Percentiles rank a stretch among this genome's conserved stretches.
Evolutionary conservation across 2,797 vertebrate genomes (phyloP).

Genomic region (Sebastes cheni): DNA sequence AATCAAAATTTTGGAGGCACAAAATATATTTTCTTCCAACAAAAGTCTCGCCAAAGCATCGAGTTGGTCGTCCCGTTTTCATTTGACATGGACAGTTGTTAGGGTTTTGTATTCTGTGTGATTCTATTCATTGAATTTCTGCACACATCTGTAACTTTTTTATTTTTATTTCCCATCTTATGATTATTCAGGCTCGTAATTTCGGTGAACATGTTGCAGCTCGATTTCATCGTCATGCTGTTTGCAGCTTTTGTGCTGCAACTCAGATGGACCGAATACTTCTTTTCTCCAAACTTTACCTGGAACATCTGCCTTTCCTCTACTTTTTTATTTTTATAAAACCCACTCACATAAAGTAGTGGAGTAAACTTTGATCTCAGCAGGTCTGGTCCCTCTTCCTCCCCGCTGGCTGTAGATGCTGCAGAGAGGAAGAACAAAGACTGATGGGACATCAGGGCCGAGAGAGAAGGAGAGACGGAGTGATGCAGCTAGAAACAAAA

Average conservation of each 20-base stretch:
- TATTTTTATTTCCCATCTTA: neutral
- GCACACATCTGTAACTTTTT: neutral
- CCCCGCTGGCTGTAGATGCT: conserved; percentile 41
- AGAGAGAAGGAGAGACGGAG: too few relatives aligned
- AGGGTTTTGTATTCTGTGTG: too few relatives aligned
- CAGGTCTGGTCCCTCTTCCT: conserved; percentile 46
- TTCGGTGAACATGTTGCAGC: too few relatives aligned
- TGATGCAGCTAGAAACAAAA: neutral
- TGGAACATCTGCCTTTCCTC: neutral
- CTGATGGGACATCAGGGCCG: too few relatives aligned
- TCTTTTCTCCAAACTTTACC: neutral
- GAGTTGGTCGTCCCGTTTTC: neutral
- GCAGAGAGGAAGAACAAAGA: conserved; percentile 55
- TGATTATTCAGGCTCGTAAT: too few relatives aligned
- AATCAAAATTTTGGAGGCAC: too few relatives aligned
- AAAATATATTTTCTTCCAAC: too few relatives aligned
- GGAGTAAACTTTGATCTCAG: conserved; percentile 53
- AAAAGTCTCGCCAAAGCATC: neutral
- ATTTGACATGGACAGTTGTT: too few relatives aligned
- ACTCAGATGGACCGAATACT: neutral
- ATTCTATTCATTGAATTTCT: neutral
- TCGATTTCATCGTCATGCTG: too few relatives aligned
- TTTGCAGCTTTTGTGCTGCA: neutral
- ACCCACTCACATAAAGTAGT: neutral
- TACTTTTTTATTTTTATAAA: neutral